These are phyloP conservation scores for Brenthis daphne DNA, from an alignment of 2,888 invertebrate genomes.

Conservation along the genomic window DNA sequence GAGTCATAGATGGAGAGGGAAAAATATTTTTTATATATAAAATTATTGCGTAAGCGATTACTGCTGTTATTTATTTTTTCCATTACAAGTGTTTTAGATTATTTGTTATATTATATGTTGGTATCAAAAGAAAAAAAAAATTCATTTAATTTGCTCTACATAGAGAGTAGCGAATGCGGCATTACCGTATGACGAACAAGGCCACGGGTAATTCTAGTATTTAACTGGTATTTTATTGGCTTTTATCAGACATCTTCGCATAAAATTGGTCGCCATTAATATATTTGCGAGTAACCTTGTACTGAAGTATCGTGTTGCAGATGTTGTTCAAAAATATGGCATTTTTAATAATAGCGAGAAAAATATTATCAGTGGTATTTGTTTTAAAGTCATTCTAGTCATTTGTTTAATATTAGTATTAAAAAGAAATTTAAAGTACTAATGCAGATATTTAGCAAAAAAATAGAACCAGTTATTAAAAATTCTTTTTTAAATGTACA, in stretches of 20 bases:
- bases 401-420: too few species aligned
- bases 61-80: too few species aligned
- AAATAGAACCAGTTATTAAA: too few species aligned
- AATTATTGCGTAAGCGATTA: too few species aligned
- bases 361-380: too few species aligned
- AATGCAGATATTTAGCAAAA: too few species aligned
- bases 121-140: not conserved
- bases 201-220: conserved; percentile 5
- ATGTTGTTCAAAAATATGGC: not conserved
- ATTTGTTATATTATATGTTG: not conserved
- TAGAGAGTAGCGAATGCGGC: not conserved
- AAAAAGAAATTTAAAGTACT: too few species aligned
- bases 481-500: too few species aligned
- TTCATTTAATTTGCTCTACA: not conserved
- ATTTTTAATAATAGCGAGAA: not conserved
- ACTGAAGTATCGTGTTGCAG: not conserved
- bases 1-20: too few species aligned
- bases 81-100: too few species aligned
- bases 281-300: conserved; percentile 17
- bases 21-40: too few species aligned
- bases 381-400: too few species aligned
- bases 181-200: not conserved
- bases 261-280: conserved; percentile 17
- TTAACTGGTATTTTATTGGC: conserved; percentile 1
- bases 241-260: conserved; percentile 11